Evolutionary conservation across 2,888 invertebrate species (phyloP).

Genomic region (Pollenia amentaria): DNA sequence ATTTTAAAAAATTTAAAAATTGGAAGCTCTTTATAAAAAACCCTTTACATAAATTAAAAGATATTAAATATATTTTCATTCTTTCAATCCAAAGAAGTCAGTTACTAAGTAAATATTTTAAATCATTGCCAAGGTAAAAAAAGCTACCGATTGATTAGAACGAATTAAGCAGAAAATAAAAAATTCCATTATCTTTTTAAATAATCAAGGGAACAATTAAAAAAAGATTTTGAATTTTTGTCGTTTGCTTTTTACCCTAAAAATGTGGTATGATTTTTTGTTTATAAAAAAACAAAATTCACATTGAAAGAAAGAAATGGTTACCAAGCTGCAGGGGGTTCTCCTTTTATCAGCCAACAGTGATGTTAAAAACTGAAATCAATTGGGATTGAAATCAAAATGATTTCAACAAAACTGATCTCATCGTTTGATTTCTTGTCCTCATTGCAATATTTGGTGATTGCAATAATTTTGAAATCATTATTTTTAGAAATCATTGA

Average conservation of each 20-base stretch:
- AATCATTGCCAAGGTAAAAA: slow-evolving; percentile 9
- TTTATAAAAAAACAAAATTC: neutral
- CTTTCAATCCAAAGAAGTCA: neutral
- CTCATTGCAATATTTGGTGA: too few species aligned
- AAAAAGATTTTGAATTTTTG: too few species aligned
- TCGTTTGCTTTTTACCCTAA: too few species aligned
- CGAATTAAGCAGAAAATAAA: neutral
- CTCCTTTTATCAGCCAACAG: neutral
- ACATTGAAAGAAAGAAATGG: neutral
- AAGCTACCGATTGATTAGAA: neutral
- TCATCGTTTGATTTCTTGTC: too few species aligned
- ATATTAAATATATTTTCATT: neutral
- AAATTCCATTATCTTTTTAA: neutral
- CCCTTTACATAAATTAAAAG: neutral
- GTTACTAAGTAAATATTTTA: neutral
- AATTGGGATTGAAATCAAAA: too few species aligned
- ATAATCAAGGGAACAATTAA: neutral
- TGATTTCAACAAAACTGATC: too few species aligned
- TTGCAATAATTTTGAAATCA: too few species aligned
- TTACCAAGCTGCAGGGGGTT: slow-evolving; percentile 36
- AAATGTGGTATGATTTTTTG: slow-evolving; percentile 50
- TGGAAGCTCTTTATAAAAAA: too few species aligned
- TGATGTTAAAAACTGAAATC: too few species aligned
- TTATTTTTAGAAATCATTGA: too few species aligned
- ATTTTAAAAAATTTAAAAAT: too few species aligned